phyloP scores from a whole-genome alignment of 1,140 invertebrate species.

The Chironomus striatipennis region DNA sequence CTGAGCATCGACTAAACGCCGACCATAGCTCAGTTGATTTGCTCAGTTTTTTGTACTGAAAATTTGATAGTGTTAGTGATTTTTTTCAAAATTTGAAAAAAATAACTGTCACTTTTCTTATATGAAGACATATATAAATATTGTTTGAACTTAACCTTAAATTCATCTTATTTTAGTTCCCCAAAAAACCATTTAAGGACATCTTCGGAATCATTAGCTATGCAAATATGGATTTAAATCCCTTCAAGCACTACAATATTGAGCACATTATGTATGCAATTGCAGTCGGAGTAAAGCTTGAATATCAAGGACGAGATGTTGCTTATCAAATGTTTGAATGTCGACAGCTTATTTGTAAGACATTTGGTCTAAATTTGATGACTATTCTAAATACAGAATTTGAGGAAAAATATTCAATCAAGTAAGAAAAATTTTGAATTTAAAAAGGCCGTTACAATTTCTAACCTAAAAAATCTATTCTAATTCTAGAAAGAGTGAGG shows the following conservation, averaged over 20 bases:
- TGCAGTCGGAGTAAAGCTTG: not conserved
- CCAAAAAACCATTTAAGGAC: not conserved
- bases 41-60: too few relatives aligned
- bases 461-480: too few relatives aligned
- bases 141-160: too few relatives aligned
- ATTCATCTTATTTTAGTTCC: too few relatives aligned
- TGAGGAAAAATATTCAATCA: not conserved
- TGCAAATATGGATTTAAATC: not conserved
- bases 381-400: not conserved
- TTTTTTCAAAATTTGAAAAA: too few relatives aligned
- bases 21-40: too few relatives aligned
- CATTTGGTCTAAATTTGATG: not conserved
- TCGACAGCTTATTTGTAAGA: not conserved
- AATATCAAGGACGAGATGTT: not conserved
- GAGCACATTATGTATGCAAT: not conserved
- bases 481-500: not conserved
- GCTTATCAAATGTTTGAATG: not conserved
- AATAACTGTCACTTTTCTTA: too few relatives aligned
- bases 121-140: too few relatives aligned
- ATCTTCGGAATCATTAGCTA: not conserved
- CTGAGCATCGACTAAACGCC: too few relatives aligned
- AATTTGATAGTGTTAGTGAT: too few relatives aligned
- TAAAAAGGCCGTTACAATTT: too few relatives aligned
- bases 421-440: too few relatives aligned
- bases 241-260: not conserved